Conservation (phyloP, 2,113 vertebrate genomes). For the Crotalus tigris region DNA sequence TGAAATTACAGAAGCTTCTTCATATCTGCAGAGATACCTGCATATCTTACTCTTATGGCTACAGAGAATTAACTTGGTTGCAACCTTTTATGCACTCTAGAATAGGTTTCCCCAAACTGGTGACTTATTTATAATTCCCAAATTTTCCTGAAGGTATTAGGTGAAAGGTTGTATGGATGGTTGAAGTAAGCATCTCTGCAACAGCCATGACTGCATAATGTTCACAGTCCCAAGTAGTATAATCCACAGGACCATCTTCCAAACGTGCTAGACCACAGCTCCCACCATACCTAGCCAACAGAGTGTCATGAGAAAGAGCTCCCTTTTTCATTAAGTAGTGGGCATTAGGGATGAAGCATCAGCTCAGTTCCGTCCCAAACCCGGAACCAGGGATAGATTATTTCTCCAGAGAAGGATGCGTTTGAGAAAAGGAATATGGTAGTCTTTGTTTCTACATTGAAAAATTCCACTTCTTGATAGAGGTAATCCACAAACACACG, state of each 20-base stretch:
- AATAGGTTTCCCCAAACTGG: neutral
- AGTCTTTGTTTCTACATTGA: constrained; percentile 62
- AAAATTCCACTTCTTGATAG: constrained; percentile 76
- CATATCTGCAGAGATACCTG: neutral
- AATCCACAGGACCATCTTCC: neutral
- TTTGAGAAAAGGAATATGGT: constrained; percentile 75
- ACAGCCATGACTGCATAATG: neutral
- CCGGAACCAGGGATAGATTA: constrained; percentile 70
- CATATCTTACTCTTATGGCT: neutral
- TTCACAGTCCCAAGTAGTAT: neutral
- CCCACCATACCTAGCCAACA: neutral
- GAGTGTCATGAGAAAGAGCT: neutral
- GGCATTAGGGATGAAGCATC: constrained; percentile 41
- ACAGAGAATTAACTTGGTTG: neutral
- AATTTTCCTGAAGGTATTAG: neutral
- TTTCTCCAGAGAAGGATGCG: constrained; percentile 69
- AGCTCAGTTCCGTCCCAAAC: constrained; percentile 52
- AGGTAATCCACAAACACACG: constrained; percentile 77
- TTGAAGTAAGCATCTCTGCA: neutral
- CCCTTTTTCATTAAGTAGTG: neutral
- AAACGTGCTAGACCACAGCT: neutral
- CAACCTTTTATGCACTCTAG: neutral
- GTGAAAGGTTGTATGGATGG: neutral
- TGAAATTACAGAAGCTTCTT: neutral
- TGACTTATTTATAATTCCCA: neutral